Conservation (phyloP, 2,888 invertebrate species). For the Pegoplata infirma region DNA sequence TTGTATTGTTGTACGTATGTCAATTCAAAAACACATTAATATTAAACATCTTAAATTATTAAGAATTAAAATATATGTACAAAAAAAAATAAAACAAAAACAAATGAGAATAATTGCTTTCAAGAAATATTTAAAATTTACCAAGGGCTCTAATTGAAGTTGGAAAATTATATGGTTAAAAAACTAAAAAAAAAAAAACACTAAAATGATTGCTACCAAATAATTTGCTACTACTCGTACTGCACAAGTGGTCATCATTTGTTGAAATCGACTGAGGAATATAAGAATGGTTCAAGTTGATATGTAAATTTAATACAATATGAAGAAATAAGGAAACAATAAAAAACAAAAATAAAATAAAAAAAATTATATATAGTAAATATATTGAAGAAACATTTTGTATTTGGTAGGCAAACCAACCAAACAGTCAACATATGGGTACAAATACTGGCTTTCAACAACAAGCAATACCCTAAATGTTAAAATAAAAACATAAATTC, state of each 20-base stretch:
- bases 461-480: neutral
- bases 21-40: neutral
- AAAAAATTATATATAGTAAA: too few relatives aligned
- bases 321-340: neutral
- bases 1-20: neutral
- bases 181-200: neutral
- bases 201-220: conserved; percentile 58
- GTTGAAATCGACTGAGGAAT: conserved; percentile 19
- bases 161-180: conserved; percentile 60
- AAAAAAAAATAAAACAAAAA: neutral
- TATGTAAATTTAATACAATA: conserved; percentile 43
- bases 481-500: conserved; percentile 55
- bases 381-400: neutral
- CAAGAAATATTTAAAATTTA: conserved; percentile 54
- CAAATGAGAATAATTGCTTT: conserved; percentile 20
- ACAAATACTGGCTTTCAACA: neutral
- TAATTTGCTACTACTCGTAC: conserved; percentile 14
- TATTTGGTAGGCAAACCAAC: neutral
- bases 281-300: conserved; percentile 38
- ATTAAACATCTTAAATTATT: neutral
- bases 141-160: conserved; percentile 59
- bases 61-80: neutral
- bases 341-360: conserved; percentile 18
- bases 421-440: conserved; percentile 8
- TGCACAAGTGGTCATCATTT: conserved; percentile 50